A percentile compares a stretch with the other conserved stretches of the same genome.
Evolutionary conservation across 2,113 vertebrate species (phyloP).

Genomic region (Petroica traversi): DNA sequence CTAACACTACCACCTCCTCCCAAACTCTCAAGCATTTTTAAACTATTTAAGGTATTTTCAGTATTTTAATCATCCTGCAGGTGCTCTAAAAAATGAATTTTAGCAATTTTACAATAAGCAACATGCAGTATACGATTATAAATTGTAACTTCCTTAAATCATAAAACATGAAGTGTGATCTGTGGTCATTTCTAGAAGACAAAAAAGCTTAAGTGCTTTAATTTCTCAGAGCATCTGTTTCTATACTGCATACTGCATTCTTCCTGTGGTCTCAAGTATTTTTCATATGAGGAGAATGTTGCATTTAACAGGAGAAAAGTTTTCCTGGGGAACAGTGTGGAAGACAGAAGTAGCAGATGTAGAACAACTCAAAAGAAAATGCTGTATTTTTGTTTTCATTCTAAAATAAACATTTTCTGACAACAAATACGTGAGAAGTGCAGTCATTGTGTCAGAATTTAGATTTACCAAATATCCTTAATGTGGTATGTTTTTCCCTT

Average conservation of each 20-base stretch:
- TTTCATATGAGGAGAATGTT: neutral
- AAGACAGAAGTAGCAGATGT: neutral
- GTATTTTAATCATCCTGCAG: neutral
- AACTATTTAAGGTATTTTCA: neutral
- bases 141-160: neutral
- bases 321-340: neutral
- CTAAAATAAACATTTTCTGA: neutral
- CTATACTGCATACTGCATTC: neutral
- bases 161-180: neutral
- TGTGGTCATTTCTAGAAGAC: neutral
- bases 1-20: neutral
- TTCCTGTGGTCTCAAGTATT: neutral
- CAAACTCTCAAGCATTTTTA: neutral
- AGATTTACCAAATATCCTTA: neutral
- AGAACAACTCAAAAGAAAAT: neutral
- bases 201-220: neutral
- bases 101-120: neutral
- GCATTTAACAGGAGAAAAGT: neutral
- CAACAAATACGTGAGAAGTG: neutral
- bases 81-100: neutral
- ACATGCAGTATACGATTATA: neutral
- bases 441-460: neutral
- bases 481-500: fast-evolving
- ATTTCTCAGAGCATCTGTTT: neutral
- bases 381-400: neutral